A percentile compares a stretch with the other conserved stretches of the same genome.
phyloP scores from a whole-genome alignment of 1,140 invertebrate genomes.

The Drosophila chauvacae region DNA sequence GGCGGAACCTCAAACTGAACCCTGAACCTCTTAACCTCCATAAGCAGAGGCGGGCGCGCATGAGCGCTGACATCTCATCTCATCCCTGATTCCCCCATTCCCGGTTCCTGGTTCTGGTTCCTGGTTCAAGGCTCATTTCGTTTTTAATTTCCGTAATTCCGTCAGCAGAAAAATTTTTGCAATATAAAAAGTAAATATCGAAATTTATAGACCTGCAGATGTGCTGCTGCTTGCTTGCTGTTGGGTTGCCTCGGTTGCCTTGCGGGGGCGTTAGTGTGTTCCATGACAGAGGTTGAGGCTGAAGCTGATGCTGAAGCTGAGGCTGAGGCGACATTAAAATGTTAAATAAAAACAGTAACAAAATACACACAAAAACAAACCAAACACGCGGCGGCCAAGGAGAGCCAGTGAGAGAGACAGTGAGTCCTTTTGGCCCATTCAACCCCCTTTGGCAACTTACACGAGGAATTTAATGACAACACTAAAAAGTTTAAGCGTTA shows the following conservation, averaged over 20 bases:
- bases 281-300: slow-evolving; percentile 4
- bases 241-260: neutral
- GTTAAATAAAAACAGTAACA: slow-evolving; percentile 83
- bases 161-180: slow-evolving; percentile 84
- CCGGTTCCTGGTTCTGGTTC: slow-evolving; percentile 31
- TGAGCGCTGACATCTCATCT: slow-evolving; percentile 45
- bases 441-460: slow-evolving; percentile 71
- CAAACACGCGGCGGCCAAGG: slow-evolving; percentile 45
- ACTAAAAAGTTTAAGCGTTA: slow-evolving; percentile 85
- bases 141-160: slow-evolving; percentile 85
- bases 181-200: slow-evolving; percentile 85
- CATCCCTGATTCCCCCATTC: neutral
- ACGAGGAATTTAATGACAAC: slow-evolving; percentile 85
- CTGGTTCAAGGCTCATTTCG: slow-evolving; percentile 78
- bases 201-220: slow-evolving; percentile 84
- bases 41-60: slow-evolving; percentile 58
- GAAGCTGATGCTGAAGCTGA: slow-evolving; percentile 40
- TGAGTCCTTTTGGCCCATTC: neutral
- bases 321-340: slow-evolving; percentile 80
- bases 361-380: slow-evolving; percentile 71
- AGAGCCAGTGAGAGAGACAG: slow-evolving; percentile 8
- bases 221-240: slow-evolving; percentile 26
- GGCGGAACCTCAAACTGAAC: slow-evolving; percentile 10
- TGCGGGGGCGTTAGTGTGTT: slow-evolving; percentile 44
- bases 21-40: slow-evolving; percentile 55